These are phyloP conservation scores for Cenopis cana DNA, from an alignment of 2,888 invertebrate species.

Conservation along the genomic window DNA sequence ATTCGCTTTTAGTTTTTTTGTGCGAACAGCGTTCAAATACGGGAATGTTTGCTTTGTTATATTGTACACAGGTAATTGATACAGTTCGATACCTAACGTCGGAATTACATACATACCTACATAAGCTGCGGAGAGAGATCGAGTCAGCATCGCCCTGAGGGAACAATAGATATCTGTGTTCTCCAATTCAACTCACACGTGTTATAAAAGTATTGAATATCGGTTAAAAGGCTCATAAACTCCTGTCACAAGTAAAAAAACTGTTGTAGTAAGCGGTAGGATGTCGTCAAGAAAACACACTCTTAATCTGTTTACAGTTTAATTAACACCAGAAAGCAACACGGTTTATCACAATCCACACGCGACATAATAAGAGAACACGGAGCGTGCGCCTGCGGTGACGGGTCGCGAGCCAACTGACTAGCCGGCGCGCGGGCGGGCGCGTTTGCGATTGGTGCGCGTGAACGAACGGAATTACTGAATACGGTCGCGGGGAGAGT, in stretches of 20 bases:
- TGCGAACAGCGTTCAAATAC: constrained; percentile 9
- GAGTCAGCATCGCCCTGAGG: constrained; percentile 8
- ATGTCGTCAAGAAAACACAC: too few species aligned
- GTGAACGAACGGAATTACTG: too few species aligned
- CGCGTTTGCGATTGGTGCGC: too few species aligned
- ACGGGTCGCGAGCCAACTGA: too few species aligned
- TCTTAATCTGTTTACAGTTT: too few species aligned
- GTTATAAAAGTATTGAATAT: constrained; percentile 11
- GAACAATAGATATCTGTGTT: constrained; percentile 31
- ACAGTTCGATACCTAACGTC: constrained; percentile 24
- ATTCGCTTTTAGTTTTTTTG: constrained; percentile 16
- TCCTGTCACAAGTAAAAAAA: constrained; percentile 5
- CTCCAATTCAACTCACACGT: constrained; percentile 28
- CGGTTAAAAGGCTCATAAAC: constrained; percentile 8
- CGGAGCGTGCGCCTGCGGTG: too few species aligned
- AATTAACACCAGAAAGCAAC: too few species aligned
- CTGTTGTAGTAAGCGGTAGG: too few species aligned
- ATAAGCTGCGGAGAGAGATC: not conserved
- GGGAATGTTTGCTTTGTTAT: constrained; percentile 12
- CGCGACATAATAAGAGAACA: too few species aligned
- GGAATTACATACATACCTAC: constrained; percentile 7
- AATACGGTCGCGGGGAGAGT: too few species aligned
- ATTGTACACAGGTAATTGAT: constrained; percentile 18
- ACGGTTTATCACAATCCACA: too few species aligned
- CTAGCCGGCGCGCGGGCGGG: too few species aligned